Conservation (phyloP, 1,140 invertebrate species). For the Drosophila sproati region DNA sequence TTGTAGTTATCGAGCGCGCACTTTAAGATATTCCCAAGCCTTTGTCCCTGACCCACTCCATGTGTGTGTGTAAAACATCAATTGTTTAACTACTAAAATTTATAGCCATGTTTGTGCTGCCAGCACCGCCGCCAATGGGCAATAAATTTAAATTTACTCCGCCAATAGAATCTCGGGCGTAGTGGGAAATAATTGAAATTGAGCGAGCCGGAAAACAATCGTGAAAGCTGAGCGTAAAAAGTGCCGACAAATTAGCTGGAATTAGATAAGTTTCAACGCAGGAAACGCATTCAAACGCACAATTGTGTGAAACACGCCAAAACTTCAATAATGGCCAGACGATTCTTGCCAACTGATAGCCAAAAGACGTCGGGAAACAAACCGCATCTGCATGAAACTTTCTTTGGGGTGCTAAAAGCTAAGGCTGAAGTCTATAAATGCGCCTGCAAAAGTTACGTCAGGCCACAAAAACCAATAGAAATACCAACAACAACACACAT, state of each 20-base stretch:
- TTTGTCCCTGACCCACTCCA: not conserved
- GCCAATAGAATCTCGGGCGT: slow-evolving; percentile 2
- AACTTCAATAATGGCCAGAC: slow-evolving; percentile 44
- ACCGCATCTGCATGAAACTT: slow-evolving; percentile 18
- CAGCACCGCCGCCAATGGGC: slow-evolving; percentile 37
- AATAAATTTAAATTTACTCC: slow-evolving; percentile 68
- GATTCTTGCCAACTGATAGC: slow-evolving; percentile 51
- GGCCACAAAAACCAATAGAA: slow-evolving; percentile 60
- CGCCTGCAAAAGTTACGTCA: slow-evolving; percentile 64
- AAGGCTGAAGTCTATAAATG: slow-evolving; percentile 68
- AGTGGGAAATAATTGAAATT: slow-evolving; percentile 68
- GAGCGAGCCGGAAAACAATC: slow-evolving; percentile 14
- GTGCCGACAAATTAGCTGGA: slow-evolving; percentile 53
- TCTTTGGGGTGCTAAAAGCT: slow-evolving; percentile 22
- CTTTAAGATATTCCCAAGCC: not conserved
- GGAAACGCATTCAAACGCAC: slow-evolving; percentile 46
- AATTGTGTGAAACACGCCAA: slow-evolving; percentile 24
- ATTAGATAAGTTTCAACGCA: slow-evolving; percentile 39
- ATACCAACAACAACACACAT: slow-evolving; percentile 26
- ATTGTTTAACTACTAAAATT: slow-evolving; percentile 74
- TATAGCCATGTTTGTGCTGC: slow-evolving; percentile 72
- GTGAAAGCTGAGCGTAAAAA: slow-evolving; percentile 33
- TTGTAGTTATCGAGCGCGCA: not conserved
- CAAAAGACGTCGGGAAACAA: slow-evolving; percentile 17
- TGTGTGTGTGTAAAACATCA: slow-evolving; percentile 40